phyloP scores from a whole-genome alignment of 2,797 vertebrate genomes.

The Pantherophis alleghaniensis region DNA sequence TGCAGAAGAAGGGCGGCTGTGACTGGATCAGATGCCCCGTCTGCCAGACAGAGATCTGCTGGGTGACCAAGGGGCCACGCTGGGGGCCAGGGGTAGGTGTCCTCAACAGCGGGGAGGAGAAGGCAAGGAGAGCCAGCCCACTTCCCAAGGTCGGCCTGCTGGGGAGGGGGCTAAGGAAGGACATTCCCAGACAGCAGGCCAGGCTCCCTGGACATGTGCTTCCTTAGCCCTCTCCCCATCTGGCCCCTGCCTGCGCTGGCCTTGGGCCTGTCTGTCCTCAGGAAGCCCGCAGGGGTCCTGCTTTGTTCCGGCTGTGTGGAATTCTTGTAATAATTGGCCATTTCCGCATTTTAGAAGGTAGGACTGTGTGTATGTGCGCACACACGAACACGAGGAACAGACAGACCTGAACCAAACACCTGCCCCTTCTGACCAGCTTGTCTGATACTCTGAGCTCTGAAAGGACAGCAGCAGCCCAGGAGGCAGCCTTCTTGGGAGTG shows the following conservation, averaged over 20 bases:
- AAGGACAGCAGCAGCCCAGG: neutral
- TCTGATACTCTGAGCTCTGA: neutral
- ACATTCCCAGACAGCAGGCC: neutral
- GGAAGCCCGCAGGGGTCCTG: neutral
- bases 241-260: neutral
- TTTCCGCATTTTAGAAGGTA: neutral
- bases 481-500: neutral
- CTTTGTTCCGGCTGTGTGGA: neutral
- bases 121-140: neutral
- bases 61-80: conserved; percentile 93
- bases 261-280: neutral
- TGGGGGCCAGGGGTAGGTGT: conserved; percentile 62
- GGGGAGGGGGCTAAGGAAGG: too few relatives aligned
- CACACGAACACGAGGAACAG: rapidly evolving
- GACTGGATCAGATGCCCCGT: conserved; percentile 94
- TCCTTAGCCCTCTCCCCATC: too few relatives aligned
- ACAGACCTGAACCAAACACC: neutral
- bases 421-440: neutral
- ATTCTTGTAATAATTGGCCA: neutral
- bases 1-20: conserved; percentile 95
- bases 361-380: neutral
- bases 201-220: too few relatives aligned
- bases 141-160: neutral
- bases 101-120: neutral
- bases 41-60: conserved; percentile 94